Percentiles rank a stretch among this genome's conserved stretches.
These are phyloP conservation scores for Phasia obesa DNA, from an alignment of 2,888 invertebrate species.

Conservation along the genomic window DNA sequence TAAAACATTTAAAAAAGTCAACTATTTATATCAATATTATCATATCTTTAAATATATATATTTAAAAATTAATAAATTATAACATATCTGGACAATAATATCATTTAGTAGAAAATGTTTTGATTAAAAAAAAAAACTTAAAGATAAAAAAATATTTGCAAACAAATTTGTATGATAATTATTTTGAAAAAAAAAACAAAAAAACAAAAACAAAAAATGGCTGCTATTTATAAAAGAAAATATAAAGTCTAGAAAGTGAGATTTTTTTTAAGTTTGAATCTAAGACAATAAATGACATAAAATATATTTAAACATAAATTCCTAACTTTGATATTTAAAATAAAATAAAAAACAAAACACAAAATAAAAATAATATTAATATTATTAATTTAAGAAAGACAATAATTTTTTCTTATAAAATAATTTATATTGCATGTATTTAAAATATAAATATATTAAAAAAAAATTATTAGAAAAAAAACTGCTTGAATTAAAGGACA, in stretches of 20 bases:
- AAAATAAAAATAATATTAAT: slow-evolving; percentile 44
- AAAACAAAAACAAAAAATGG: slow-evolving; percentile 53
- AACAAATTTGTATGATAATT: slow-evolving; percentile 25
- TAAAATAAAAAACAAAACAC: no score
- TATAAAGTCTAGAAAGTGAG: slow-evolving; percentile 44
- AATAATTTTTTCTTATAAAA: slow-evolving; percentile 56
- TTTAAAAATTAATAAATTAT: slow-evolving; percentile 26
- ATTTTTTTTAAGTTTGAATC: slow-evolving; percentile 48
- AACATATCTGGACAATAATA: slow-evolving; percentile 68
- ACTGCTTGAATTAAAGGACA: slow-evolving; percentile 69
- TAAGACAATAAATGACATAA: slow-evolving; percentile 65
- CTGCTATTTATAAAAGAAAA: slow-evolving; percentile 69
- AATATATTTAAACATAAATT: slow-evolving; percentile 43
- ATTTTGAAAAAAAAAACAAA: slow-evolving; percentile 30
- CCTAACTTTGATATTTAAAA: slow-evolving; percentile 59
- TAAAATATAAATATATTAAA: slow-evolving; percentile 30
- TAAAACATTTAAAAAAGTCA: slow-evolving; percentile 39
- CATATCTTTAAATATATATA: slow-evolving; percentile 57
- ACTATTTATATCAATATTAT: slow-evolving; percentile 71
- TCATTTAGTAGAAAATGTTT: slow-evolving; percentile 58
- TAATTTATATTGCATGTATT: slow-evolving; percentile 63
- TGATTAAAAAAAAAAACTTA: neutral
- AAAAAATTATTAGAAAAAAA: slow-evolving; percentile 37
- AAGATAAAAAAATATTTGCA: slow-evolving; percentile 48
- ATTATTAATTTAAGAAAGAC: slow-evolving; percentile 49